Base-by-base conservation (phyloP, 1,140 invertebrate genomes). In the Oryctes rhinoceros region DNA sequence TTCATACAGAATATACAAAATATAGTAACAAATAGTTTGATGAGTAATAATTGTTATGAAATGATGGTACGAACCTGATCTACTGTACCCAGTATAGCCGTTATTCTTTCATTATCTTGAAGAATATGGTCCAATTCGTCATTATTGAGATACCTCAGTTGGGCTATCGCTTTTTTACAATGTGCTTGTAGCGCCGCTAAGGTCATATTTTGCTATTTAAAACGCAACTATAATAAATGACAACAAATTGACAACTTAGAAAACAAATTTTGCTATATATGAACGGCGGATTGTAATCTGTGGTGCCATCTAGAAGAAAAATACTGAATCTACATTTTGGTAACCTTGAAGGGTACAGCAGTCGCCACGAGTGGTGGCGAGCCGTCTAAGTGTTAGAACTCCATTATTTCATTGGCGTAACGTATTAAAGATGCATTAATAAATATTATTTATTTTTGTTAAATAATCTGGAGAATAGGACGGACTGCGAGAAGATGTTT, bases 121-220 rank as follows among this genome's bases (percentile, higher is more conserved):
- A 97, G 88, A 79, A 97, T 90, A 87, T 94, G 92, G 87, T 96
- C 94, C 1, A 97, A 87, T 87, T 97, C 94, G 44, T 95, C 94
- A 76, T 91, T 92, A 79, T 87, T 90, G 67, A 94, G 85, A 80
- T 91, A 78, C 18, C 76, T 77, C 44, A 85, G 53, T 30, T 71
- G 76, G 9, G 79, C 77, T 15, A 83, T 75, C 13, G 80, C 81
- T 24, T 81, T 80, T 81, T 85, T 85, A 79, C 83, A 85, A 78
- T 85, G 83, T 4, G 83, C 76, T 7, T 84, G 83, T 77, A 86
- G 24, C 37, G 83, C 81, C 37, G 82, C 81, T 59, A 85, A 80
- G 20, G 84, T 81, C 83, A 85, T 84, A 80, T 81, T 83, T 39
- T 44, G 18, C 74, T 53, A 44, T 79, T 79, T 35, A 79, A 79